Evolutionary conservation across 2,113 vertebrate genomes (phyloP), one percentile per base, ranked within the genome.

Genomic region (Copsychus sechellarum): DNA sequence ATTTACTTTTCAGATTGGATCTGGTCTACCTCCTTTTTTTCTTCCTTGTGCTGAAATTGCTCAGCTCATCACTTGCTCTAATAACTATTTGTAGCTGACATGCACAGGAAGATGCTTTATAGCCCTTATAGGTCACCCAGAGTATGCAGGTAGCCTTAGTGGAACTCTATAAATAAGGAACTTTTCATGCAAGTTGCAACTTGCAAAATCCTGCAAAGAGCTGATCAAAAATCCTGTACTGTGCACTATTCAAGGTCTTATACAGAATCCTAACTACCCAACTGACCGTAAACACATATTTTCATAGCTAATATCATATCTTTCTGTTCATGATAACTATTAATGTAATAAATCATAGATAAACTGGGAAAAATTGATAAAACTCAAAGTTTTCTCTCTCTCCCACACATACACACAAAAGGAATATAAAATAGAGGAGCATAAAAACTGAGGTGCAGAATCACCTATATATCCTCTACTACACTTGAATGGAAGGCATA

Each of bases 1-100:
- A 97, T 98, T 97, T 95, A 97, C 97, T 93, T 93, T 95, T 70
- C 89, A 82, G 58, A 76, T n/a, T 62, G 33, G 25, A 14, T 79
- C 42, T 69, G 29, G 8, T 58, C 29, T 70, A 57, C 45, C 45
- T 82, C 45, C 13, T 18, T 29, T 78, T 58, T 78, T 76, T 65
- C 4, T 6, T 38, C 50, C 10, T 86, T 42, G 8, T 79, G 14
- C 42, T 88, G 28, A 86, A 79, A 51, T 64, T 0, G 1, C n/a
- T 77, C 33, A 72, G 34, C 51, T 96, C 34, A 36, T 61, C 20
- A 8, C 36, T 81, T 89, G 20, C 79, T 50, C 51, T 45, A 53
- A 36, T 71, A 29, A 40, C 12, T 69, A 12, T 25, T 94, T 88
- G 21, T 61, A 40, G 53, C 24, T 69, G 28, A 7, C 5, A 11